phyloP scores from a whole-genome alignment of 1,140 invertebrate species.

The Zaprionus nigranus region DNA sequence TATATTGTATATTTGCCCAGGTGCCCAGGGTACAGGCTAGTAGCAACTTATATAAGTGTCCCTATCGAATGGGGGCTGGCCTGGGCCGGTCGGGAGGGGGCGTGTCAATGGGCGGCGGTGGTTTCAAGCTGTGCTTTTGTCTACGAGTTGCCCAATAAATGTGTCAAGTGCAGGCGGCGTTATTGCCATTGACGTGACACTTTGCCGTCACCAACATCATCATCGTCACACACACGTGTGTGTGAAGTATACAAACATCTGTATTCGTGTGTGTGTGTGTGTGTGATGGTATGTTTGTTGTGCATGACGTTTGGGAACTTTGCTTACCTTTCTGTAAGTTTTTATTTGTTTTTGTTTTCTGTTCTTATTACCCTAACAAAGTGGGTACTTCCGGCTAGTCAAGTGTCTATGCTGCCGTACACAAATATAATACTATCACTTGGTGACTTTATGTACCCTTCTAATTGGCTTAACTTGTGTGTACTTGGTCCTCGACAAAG shows the following conservation, averaged over 20 bases:
- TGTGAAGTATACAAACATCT: conserved; percentile 24
- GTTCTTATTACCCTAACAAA: conserved; percentile 39
- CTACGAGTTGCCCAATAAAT: conserved; percentile 77
- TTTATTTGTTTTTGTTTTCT: conserved; percentile 42
- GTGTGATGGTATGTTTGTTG: conserved; percentile 23
- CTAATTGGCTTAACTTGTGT: neutral
- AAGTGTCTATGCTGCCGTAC: neutral
- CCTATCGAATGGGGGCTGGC: neutral
- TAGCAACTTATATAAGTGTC: conserved; percentile 41
- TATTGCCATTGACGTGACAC: conserved; percentile 76
- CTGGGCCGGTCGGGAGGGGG: neutral
- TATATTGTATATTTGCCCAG: conserved; percentile 20
- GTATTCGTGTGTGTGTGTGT: conserved; percentile 7
- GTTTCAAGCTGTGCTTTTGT: conserved; percentile 73
- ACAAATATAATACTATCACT: neutral
- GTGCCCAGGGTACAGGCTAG: neutral
- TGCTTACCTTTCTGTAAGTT: conserved; percentile 32
- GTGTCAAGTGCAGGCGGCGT: conserved; percentile 77
- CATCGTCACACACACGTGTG: conserved; percentile 32
- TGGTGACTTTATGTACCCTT: neutral
- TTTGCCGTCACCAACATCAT: conserved; percentile 49
- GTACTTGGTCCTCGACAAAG: neutral
- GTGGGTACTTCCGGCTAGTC: neutral
- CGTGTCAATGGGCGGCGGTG: conserved; percentile 52
- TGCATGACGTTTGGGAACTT: conserved; percentile 62